These are phyloP conservation scores for Heliconius eleuchia DNA, from an alignment of 1,140 invertebrate genomes.

Conservation along the genomic window DNA sequence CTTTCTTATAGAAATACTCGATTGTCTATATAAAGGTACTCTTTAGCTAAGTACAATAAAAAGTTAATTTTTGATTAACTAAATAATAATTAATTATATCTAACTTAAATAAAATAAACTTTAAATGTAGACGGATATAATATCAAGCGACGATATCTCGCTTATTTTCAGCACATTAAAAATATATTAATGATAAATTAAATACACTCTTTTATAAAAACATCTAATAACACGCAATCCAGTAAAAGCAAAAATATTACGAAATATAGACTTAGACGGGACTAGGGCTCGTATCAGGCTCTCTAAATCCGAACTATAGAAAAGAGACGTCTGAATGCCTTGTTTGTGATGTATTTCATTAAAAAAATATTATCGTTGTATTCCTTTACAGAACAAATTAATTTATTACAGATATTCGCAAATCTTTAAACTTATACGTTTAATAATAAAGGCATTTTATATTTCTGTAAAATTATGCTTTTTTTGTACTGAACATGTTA, in stretches of 20 bases:
- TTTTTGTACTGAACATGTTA: conserved; percentile 74
- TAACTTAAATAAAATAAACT: conserved; percentile 33
- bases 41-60: conserved; percentile 35
- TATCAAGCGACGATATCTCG: conserved; percentile 33
- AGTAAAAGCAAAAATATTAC: conserved; percentile 43
- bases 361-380: neutral
- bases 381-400: neutral
- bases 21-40: conserved; percentile 30
- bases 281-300: conserved; percentile 56
- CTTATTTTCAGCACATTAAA: conserved; percentile 31
- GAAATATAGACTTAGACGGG: conserved; percentile 62
- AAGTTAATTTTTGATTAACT: conserved; percentile 30
- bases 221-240: conserved; percentile 45
- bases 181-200: conserved; percentile 42
- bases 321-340: conserved; percentile 39
- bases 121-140: conserved; percentile 40
- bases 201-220: conserved; percentile 48
- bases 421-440: neutral
- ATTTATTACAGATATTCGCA: neutral
- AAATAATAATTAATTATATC: conserved; percentile 37
- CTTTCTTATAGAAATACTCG: conserved; percentile 23
- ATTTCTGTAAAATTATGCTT: conserved; percentile 56
- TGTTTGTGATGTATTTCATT: conserved; percentile 31
- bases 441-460: conserved; percentile 2
- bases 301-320: conserved; percentile 28